phyloP scores from a whole-genome alignment of 1,140 invertebrate species.

The Rhopalosiphum padi region DNA sequence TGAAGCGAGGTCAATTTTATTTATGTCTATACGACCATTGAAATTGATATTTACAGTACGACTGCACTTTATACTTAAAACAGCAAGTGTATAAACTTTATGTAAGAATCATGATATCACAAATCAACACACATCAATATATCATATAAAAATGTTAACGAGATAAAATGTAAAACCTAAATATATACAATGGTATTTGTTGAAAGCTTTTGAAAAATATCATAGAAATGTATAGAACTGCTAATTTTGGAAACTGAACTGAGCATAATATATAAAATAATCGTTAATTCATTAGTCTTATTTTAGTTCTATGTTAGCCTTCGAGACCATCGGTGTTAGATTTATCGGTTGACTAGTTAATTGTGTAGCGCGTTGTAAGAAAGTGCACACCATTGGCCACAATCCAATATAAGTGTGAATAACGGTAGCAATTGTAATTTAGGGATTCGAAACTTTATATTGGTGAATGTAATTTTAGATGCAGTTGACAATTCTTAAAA shows the following conservation, averaged over 20 bases:
- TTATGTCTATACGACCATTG: background rate
- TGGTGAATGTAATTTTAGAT: constrained; percentile 38
- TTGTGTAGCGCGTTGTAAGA: background rate
- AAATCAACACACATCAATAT: background rate
- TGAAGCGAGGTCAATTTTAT: background rate
- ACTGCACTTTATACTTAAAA: background rate
- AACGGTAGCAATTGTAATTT: constrained; percentile 32
- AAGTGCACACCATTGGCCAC: background rate
- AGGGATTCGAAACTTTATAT: background rate
- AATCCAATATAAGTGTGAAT: constrained; percentile 42
- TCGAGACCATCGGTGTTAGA: background rate
- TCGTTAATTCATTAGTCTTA: constrained; percentile 28
- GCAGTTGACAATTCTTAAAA: background rate
- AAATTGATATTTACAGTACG: background rate
- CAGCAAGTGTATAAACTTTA: background rate
- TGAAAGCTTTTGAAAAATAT: background rate
- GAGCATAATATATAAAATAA: background rate
- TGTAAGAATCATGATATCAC: background rate
- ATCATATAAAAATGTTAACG: background rate
- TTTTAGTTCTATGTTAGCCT: constrained; percentile 11
- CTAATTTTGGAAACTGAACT: background rate
- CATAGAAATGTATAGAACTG: too few relatives aligned
- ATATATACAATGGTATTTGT: background rate
- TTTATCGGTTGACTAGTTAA: constrained; percentile 52
- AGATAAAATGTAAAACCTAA: background rate